A percentile compares a stretch with the other conserved stretches of the same genome.
These are phyloP conservation scores for Acleris laterana DNA, from an alignment of 2,888 invertebrate genomes.

Conservation along the genomic window DNA sequence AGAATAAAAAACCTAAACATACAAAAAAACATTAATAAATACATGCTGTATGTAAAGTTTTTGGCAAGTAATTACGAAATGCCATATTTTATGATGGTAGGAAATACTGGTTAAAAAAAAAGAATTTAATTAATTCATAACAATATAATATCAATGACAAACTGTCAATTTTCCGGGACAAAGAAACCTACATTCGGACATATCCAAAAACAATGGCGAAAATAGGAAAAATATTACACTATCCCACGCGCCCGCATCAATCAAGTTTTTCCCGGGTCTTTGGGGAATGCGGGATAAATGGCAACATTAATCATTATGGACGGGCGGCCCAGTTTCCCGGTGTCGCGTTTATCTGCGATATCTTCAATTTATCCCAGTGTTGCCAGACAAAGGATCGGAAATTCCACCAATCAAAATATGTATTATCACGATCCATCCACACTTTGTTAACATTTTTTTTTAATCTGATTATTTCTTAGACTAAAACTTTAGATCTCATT, in stretches of 20 bases:
- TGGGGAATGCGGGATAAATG: constrained; percentile 66
- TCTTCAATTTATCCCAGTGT: constrained; percentile 50
- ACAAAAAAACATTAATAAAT: too few relatives aligned
- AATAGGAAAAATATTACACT: constrained; percentile 56
- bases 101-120: too few relatives aligned
- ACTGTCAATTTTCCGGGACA: neutral
- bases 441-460: constrained; percentile 4
- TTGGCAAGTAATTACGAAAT: too few relatives aligned
- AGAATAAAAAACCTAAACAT: too few relatives aligned
- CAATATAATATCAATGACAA: neutral
- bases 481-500: neutral
- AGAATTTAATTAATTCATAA: too few relatives aligned
- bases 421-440: constrained; percentile 6
- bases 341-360: constrained; percentile 59
- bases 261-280: constrained; percentile 67
- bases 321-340: constrained; percentile 59
- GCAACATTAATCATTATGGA: constrained; percentile 76
- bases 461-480: neutral
- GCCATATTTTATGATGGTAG: too few relatives aligned
- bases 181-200: constrained; percentile 5
- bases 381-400: constrained; percentile 34
- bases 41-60: too few relatives aligned
- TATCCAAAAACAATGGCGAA: constrained; percentile 14
- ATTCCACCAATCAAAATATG: constrained; percentile 33
- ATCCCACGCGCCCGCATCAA: constrained; percentile 66